Base-by-base conservation (phyloP, 1,140 invertebrate species). In the Macrobrachium nipponense region DNA sequence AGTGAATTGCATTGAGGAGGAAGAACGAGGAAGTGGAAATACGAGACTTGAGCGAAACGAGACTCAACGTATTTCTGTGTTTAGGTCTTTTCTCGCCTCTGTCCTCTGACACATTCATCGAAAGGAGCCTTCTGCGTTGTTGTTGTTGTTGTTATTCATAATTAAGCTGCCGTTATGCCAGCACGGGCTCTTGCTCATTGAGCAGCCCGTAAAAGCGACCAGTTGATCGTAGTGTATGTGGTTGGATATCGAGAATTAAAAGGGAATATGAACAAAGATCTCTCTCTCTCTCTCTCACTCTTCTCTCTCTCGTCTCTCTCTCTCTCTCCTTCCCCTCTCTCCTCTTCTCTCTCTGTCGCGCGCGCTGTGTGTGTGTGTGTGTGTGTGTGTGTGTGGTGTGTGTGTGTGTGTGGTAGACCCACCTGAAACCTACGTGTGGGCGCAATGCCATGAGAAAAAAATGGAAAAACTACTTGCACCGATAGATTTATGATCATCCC, bases 231-330 rank as follows among this genome's bases (percentile, higher is more conserved):
- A 59, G 3, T 51, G 76, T 59, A 44, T 11, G 14, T 18, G 27
- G 76, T 60, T 59, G 27, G 20, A 23, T 17, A 51, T 44, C 18
- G 4, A 10, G 44, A 59, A 17, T 27, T 23, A 5, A 20, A 20
- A 20, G 5, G 5, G 62, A 27, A 15, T 60, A 18, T 60, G 18
- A 17, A n/a, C n/a, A n/a, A n/a, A 17, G 4, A 7, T 23, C 77
- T 62, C 59, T 62, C 51, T 61, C 58, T 61, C 77, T 36, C 58
- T 79, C 58, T 61, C 73, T 51, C 36, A 18, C 51, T 51, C 51
- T 51, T 51, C 51, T 51, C 51, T 51, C 51, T 51, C 51, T 51
- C 27, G 4, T 51, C 51, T 51, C 51, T 51, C 51, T 51, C 51
- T 51, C 51, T 51, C 51, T 51, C 51, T 51, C 51, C 7, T 10